Evolutionary conservation across 2,888 invertebrate species (phyloP).

Genomic region (Chrysolina americana): DNA sequence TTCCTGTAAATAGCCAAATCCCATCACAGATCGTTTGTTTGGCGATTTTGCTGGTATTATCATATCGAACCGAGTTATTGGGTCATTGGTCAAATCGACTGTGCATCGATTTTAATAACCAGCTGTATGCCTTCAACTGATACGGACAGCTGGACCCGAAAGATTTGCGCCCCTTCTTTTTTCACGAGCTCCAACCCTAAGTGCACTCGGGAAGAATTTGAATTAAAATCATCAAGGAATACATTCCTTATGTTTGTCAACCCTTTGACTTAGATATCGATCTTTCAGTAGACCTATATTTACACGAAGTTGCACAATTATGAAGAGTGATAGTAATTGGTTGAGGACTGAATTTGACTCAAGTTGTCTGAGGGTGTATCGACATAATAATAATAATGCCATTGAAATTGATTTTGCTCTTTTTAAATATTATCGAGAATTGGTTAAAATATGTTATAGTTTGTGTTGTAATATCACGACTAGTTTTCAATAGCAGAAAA

Average conservation of each 20-base stretch:
- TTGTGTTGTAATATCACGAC: too few relatives aligned
- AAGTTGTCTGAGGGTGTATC: too few relatives aligned
- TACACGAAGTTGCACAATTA: conserved; percentile 27
- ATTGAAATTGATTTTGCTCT: too few relatives aligned
- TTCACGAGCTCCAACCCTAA: conserved; percentile 36
- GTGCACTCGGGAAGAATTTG: conserved; percentile 38
- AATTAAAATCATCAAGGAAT: conserved; percentile 44
- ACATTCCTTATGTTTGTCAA: conserved; percentile 45
- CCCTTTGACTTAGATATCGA: conserved; percentile 48
- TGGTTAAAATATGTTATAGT: too few relatives aligned
- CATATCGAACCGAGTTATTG: background rate
- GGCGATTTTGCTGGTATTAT: background rate
- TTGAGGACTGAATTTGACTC: too few relatives aligned
- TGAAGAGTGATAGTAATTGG: background rate
- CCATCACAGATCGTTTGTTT: background rate
- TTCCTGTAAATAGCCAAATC: too few relatives aligned
- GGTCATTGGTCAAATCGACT: background rate
- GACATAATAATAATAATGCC: too few relatives aligned
- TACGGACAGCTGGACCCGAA: conserved; percentile 27
- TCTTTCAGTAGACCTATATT: conserved; percentile 41
- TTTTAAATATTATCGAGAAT: too few relatives aligned
- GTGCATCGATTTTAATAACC: background rate
- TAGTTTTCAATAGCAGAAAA: too few relatives aligned
- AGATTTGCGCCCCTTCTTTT: conserved; percentile 40
- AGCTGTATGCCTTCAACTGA: conserved; percentile 15